A percentile compares a stretch with the other conserved stretches of the same genome.
Evolutionary conservation across 2,888 invertebrate species (phyloP).

Genomic region (Polyploca ridens): DNA sequence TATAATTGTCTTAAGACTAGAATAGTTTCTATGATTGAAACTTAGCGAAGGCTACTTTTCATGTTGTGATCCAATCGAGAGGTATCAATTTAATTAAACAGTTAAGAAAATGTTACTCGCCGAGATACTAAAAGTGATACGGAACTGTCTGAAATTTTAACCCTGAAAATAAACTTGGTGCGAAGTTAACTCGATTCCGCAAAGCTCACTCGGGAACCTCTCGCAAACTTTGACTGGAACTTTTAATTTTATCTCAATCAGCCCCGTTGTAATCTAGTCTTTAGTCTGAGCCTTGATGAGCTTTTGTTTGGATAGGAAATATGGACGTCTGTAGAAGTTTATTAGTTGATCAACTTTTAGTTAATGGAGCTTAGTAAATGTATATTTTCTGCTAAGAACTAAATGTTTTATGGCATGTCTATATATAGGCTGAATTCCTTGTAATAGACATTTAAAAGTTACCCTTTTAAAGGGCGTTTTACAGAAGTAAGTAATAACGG

Average conservation of each 20-base stretch:
- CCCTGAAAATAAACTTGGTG: slow-evolving; percentile 6
- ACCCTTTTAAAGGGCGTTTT: not conserved
- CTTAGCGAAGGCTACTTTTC: not conserved
- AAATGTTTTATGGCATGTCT: not conserved
- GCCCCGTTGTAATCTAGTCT: slow-evolving; percentile 4
- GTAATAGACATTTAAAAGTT: no score
- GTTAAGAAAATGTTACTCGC: not conserved
- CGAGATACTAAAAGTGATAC: not conserved
- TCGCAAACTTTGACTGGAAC: not conserved
- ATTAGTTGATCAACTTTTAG: not conserved
- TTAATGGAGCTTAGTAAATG: not conserved
- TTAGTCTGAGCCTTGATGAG: not conserved
- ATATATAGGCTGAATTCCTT: no score
- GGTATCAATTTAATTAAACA: not conserved
- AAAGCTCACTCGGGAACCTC: not conserved
- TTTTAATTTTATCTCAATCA: slow-evolving; percentile 3
- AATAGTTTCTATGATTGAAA: not conserved
- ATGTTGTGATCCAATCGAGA: not conserved
- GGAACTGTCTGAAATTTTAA: slow-evolving; percentile 3
- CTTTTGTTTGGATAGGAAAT: slow-evolving; percentile 3
- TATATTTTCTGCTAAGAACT: not conserved
- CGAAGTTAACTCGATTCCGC: slow-evolving; percentile 3
- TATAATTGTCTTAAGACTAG: not conserved
- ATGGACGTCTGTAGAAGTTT: not conserved
- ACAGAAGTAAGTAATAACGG: no score